Evolutionary conservation across 2,888 invertebrate species (phyloP).

Genomic region (Drosophila algonquin): DNA sequence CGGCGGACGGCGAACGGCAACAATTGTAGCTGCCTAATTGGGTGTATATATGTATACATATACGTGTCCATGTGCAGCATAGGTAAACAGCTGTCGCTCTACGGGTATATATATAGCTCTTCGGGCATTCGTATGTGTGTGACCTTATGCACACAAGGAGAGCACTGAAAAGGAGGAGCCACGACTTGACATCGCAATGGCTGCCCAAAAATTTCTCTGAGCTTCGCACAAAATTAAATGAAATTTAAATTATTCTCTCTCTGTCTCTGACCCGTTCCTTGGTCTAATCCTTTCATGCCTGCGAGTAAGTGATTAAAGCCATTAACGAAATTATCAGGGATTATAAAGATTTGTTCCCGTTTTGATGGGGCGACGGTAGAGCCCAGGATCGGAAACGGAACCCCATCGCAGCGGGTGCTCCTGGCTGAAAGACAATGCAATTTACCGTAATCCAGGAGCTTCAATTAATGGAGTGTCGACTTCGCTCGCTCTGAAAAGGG

Average conservation of each 20-base stretch:
- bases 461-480: conserved; percentile 82
- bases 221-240: conserved; percentile 47
- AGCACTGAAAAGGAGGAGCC: conserved; percentile 66
- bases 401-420: conserved; percentile 61
- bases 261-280: conserved; percentile 14
- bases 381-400: conserved; percentile 26
- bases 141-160: conserved; percentile 58
- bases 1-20: conserved; percentile 52
- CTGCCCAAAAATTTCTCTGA: conserved; percentile 44
- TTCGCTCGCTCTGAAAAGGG: conserved; percentile 47
- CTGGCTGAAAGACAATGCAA: conserved; percentile 79
- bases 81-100: conserved; percentile 59
- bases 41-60: conserved; percentile 61
- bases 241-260: conserved; percentile 43
- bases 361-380: conserved; percentile 53
- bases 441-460: conserved; percentile 82
- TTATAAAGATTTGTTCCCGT: conserved; percentile 81
- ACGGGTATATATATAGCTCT: conserved; percentile 13
- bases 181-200: conserved; percentile 61
- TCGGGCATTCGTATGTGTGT: conserved; percentile 26
- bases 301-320: conserved; percentile 82
- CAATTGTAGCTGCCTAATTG: conserved; percentile 78
- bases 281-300: conserved; percentile 49
- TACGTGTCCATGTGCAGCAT: conserved; percentile 45
- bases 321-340: conserved; percentile 84